These are phyloP conservation scores for Alosa alosa DNA, from an alignment of 2,113 vertebrate genomes.

Conservation along the genomic window DNA sequence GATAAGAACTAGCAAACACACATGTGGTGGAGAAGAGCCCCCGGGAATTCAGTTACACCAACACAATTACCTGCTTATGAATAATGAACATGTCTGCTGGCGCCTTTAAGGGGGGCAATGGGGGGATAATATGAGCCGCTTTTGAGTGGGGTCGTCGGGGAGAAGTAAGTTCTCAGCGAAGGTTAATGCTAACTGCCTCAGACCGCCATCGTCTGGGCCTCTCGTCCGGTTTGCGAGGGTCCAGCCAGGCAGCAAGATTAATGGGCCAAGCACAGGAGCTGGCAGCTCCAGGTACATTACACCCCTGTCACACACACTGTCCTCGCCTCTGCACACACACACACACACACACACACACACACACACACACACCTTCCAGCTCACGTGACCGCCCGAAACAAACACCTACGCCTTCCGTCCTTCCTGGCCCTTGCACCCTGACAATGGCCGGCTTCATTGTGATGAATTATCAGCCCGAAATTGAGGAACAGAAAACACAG, in stretches of 20 bases:
- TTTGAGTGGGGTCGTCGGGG: too few relatives aligned
- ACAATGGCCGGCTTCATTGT: slow-evolving; percentile 26
- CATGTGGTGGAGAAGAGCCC: too few relatives aligned
- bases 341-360: neutral
- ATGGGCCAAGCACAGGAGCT: slow-evolving; percentile 33
- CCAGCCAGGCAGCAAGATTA: slow-evolving; percentile 46
- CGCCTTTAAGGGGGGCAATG: too few relatives aligned
- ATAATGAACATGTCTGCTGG: too few relatives aligned
- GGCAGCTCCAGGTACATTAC: slow-evolving; percentile 41
- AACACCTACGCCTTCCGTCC: slow-evolving; percentile 12
- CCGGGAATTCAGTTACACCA: too few relatives aligned
- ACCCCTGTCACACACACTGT: neutral
- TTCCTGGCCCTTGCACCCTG: too few relatives aligned
- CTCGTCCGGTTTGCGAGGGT: neutral
- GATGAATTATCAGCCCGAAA: slow-evolving; percentile 45
- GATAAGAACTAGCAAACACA: too few relatives aligned
- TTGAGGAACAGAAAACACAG: slow-evolving; percentile 40
- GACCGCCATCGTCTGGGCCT: slow-evolving; percentile 4
- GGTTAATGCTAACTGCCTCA: slow-evolving; percentile 44
- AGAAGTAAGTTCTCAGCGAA: slow-evolving; percentile 10
- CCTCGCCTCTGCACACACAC: neutral
- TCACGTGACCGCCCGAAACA: slow-evolving; percentile 17
- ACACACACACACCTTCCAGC: slow-evolving; percentile 24
- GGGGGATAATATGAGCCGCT: too few relatives aligned
- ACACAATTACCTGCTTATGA: too few relatives aligned